These are phyloP conservation scores for Auanema freiburgensis DNA, from an alignment of 2,888 invertebrate genomes.

Conservation along the genomic window DNA sequence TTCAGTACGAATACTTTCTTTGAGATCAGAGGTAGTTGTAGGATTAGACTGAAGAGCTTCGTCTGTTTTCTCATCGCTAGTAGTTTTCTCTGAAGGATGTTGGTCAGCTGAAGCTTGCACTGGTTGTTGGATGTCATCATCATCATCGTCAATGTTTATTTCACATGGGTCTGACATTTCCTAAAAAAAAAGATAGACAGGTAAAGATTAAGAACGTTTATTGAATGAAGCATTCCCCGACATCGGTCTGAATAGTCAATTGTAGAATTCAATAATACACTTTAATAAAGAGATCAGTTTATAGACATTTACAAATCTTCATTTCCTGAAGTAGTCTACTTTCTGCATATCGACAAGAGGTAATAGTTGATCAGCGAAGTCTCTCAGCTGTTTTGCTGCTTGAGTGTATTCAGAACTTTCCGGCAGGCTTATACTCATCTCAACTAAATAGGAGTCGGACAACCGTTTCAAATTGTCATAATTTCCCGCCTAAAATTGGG, in stretches of 20 bases:
- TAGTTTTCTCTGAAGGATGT: neutral
- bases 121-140: neutral
- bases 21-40: neutral
- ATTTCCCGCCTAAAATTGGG: constrained; percentile 22
- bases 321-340: constrained; percentile 46
- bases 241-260: too few species aligned
- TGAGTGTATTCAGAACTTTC: constrained; percentile 42
- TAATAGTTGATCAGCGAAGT: constrained; percentile 43
- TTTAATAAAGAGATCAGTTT: too few species aligned
- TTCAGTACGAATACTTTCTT: neutral
- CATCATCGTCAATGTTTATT: too few species aligned
- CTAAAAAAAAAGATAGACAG: too few species aligned
- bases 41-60: neutral
- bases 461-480: constrained; percentile 35
- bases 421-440: constrained; percentile 39
- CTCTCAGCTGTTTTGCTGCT: constrained; percentile 39
- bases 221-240: too few species aligned
- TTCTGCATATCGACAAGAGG: constrained; percentile 48
- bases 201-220: too few species aligned
- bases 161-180: too few species aligned
- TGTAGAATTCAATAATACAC: too few species aligned
- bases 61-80: neutral
- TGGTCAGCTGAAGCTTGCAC: neutral
- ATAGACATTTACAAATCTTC: neutral
- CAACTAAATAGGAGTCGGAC: constrained; percentile 36